Evolutionary conservation across 2,797 vertebrate species (phyloP), one percentile per base, ranked within the genome.

Genomic region (Loriculus beryllinus): DNA sequence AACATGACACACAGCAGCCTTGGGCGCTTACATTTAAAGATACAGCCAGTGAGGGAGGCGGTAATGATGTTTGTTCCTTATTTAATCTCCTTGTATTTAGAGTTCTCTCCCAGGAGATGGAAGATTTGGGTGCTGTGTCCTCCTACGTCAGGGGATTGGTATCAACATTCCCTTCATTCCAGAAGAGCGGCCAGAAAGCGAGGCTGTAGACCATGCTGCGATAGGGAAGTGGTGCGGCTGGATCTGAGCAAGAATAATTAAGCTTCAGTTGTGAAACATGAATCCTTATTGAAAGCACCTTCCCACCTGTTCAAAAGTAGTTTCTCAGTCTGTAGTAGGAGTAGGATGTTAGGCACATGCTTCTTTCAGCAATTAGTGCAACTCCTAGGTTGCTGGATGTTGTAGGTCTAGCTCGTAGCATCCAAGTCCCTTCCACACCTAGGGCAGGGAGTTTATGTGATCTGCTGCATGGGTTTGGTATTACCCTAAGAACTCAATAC

Each of bases 31-130:
- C 35, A 35, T 93, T 94, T 93, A 90, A 90, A 95, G 92, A 95
- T 79, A 94, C 43, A 88, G 88, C 63, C 86, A 23, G 12, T 1
- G 14, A 79, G 86, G 63, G 64, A 82, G 59, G 81, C 1, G 1
- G 29, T 83, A 86, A 81, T 86, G 67, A 90, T 88, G 67, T 63
- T 86, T 92, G 70, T 91, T 89, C 84, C 47, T 45, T 96, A 80
- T 75, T 93, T 96, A 86, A 92, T 77, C 43, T 62, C 45, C 60
- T 68, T 0, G 0, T 56, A 56, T 88, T 88, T 69, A 43, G 67
- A 82, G 70, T 47, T 47, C 54, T 62, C 49, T 51, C 65, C 57
- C 40, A 81, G 72, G 49, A 78, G 56, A 81, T 81, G 69, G 49
- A 80, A 76, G 91, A 81, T 91, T 67, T 82, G 77, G 63, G 65